These are phyloP conservation scores for Drosophila funebris DNA, from an alignment of 1,140 invertebrate species.

Conservation along the genomic window DNA sequence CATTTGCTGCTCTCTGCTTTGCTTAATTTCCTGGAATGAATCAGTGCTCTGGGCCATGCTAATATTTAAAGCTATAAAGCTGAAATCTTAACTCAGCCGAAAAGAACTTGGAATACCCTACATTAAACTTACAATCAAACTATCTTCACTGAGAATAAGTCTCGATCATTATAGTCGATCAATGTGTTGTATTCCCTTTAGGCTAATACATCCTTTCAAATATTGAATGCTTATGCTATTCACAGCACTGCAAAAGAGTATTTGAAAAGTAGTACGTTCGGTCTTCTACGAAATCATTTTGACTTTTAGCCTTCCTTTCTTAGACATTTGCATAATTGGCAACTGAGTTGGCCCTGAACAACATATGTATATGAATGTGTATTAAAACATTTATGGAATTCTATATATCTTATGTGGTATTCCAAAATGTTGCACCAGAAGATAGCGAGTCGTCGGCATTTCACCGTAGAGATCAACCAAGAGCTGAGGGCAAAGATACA, in stretches of 20 bases:
- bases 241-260: neutral
- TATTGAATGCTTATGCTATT: too few relatives aligned
- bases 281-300: neutral
- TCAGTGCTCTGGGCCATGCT: conserved; percentile 63
- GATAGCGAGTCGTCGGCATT: conserved; percentile 10
- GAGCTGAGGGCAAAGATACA: neutral
- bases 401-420: neutral
- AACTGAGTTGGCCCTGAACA: conserved; percentile 46
- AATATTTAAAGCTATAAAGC: conserved; percentile 35
- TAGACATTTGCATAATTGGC: conserved; percentile 62
- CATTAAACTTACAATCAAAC: neutral
- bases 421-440: conserved; percentile 12
- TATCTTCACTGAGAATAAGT: neutral
- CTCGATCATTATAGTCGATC: too few relatives aligned
- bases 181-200: too few relatives aligned
- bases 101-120: conserved; percentile 7
- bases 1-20: conserved; percentile 5
- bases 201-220: too few relatives aligned
- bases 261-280: neutral
- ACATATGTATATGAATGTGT: neutral
- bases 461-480: conserved; percentile 4
- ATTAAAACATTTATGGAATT: neutral
- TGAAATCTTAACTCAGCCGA: neutral
- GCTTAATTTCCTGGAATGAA: conserved; percentile 65
- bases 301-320: neutral